Conservation (phyloP, 1,140 invertebrate genomes). For the Drosophila rhopaloa region DNA sequence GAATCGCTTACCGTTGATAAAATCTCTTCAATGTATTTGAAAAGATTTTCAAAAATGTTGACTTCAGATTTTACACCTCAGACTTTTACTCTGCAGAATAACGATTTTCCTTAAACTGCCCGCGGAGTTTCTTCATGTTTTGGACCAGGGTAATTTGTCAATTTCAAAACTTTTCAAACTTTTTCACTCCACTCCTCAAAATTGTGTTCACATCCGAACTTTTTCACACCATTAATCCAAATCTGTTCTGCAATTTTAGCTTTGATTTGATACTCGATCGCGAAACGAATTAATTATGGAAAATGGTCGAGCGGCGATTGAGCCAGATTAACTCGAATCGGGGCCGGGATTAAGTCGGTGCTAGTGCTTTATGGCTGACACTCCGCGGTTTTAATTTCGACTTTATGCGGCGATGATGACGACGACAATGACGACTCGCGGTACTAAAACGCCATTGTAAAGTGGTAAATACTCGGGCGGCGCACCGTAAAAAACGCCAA, state of each 20-base stretch:
- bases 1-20: slow-evolving; percentile 9
- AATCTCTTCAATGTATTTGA: neutral
- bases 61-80: neutral
- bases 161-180: neutral
- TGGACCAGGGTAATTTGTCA: neutral
- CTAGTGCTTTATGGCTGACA: slow-evolving; percentile 77
- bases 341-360: slow-evolving; percentile 56
- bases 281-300: slow-evolving; percentile 16
- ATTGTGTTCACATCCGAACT: slow-evolving; percentile 1
- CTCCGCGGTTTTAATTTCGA: slow-evolving; percentile 82
- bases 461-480: slow-evolving; percentile 83
- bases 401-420: slow-evolving; percentile 83
- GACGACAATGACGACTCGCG: slow-evolving; percentile 81
- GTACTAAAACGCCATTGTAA: slow-evolving; percentile 83
- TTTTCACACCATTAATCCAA: slow-evolving; percentile 4
- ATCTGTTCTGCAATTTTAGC: slow-evolving; percentile 1
- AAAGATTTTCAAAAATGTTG: neutral
- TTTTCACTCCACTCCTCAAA: slow-evolving; percentile 9
- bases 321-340: slow-evolving; percentile 56
- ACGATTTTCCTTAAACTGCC: slow-evolving; percentile 4
- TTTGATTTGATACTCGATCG: slow-evolving; percentile 21
- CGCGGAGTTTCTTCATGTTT: slow-evolving; percentile 63
- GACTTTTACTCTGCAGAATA: neutral
- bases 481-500: slow-evolving; percentile 81
- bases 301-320: slow-evolving; percentile 33